Evolutionary conservation across 2,888 invertebrate genomes (phyloP), one percentile per base, ranked within the genome.

Genomic region (Drosophila stalkeri): DNA sequence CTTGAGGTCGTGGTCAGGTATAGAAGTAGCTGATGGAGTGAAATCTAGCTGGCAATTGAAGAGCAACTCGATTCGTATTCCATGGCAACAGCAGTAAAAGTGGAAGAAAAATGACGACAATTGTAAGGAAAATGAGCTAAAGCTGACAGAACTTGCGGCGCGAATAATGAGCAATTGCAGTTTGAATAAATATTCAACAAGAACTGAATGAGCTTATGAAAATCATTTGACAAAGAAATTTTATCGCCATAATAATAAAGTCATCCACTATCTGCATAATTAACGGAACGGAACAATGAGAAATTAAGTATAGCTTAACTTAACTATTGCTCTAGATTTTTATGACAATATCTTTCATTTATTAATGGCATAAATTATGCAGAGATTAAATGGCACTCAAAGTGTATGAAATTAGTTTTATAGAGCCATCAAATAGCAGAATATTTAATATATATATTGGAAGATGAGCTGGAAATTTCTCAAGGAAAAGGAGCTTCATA

Each of bases 1-100:
- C 63, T 66, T 52, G 64, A 69, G 75, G 75, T 78, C 76, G 76
- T 64, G 46, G 66, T 63, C 80, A 75, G 80, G 67, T 77, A 80
- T 71, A 61, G 63, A 39, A 61, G 57, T n/a, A 18, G 47, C 54
- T 62, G 69, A 61, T 56, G 46, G 46, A 78, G 80, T 75, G 77
- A 76, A 78, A 78, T 80, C 65, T 56, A 76, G 56, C 72, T 63
- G 72, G 61, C 63, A 64, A 80, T 80, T 64, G 72, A 60, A 44
- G 46, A 67, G 51, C 67, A 56, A 33, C 66, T 75, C 65, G 35
- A 63, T 49, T 60, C 75, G 56, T 62, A 74, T 51, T 57, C 54
- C 35, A 44, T 39, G 54, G 51, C 59, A 23, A 39, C 54, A 27
- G 9, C 20, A 20, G 12, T 23, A 43, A 35, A 56, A 2, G 27